Evolutionary conservation across 2,888 invertebrate genomes (phyloP).

Genomic region (Drosophila merina): DNA sequence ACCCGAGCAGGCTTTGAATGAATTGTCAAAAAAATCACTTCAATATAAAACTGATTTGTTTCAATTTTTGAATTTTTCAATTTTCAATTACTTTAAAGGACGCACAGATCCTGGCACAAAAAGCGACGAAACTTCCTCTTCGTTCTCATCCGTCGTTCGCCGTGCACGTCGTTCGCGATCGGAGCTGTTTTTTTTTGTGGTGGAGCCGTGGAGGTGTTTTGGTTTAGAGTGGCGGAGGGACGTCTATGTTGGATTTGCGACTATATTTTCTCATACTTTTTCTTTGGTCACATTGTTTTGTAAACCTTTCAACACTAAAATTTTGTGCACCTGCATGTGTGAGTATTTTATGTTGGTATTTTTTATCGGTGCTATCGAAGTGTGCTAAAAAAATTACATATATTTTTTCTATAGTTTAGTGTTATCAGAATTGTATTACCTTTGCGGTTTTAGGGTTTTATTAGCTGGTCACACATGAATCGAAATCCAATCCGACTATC

Average conservation of each 20-base stretch:
- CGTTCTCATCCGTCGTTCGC: constrained; percentile 1
- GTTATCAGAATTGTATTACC: no score
- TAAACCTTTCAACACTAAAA: no score
- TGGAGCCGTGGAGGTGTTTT: not conserved
- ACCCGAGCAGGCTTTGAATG: not conserved
- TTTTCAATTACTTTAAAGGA: constrained; percentile 8
- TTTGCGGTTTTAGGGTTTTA: no score
- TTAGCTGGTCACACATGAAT: not conserved
- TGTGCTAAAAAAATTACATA: no score
- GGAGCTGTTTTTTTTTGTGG: not conserved
- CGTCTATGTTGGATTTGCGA: no score
- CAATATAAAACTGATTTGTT: not conserved
- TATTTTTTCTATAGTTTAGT: no score
- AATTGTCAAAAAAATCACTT: not conserved
- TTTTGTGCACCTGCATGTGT: no score
- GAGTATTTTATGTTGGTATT: no score
- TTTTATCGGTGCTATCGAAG: no score
- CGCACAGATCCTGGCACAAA: constrained; percentile 6
- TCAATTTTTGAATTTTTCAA: not conserved
- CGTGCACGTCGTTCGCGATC: constrained; percentile 6
- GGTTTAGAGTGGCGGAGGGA: no score
- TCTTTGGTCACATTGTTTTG: no score
- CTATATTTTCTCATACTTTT: no score
- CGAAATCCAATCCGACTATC: not conserved
- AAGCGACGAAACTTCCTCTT: constrained; percentile 3